Evolutionary conservation across 2,113 vertebrate species (phyloP).

Genomic region (Eolophus roseicapilla): DNA sequence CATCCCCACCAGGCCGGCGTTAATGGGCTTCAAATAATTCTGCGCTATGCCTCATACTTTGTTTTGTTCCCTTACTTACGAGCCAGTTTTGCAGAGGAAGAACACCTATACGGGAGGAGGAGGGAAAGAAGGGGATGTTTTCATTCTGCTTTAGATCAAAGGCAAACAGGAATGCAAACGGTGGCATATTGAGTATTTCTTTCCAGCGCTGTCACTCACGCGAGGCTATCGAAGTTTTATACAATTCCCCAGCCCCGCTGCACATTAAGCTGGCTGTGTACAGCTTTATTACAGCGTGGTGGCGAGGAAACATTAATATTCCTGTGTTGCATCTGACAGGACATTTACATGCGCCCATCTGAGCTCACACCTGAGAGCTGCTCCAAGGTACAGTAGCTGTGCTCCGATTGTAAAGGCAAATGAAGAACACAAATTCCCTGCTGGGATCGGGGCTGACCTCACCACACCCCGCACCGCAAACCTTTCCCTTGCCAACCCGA

Average conservation of each 20-base stretch:
- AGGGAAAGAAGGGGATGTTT: slow-evolving; percentile 49
- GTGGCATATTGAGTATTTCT: slow-evolving; percentile 62
- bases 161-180: slow-evolving; percentile 66
- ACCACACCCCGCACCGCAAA: slow-evolving; percentile 76
- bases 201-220: slow-evolving; percentile 74
- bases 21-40: slow-evolving; percentile 64
- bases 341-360: slow-evolving; percentile 85
- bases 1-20: slow-evolving; percentile 44
- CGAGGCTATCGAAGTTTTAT: slow-evolving; percentile 73
- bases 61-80: neutral
- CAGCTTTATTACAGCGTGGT: slow-evolving; percentile 79
- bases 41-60: neutral
- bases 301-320: slow-evolving; percentile 81
- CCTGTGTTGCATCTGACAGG: slow-evolving; percentile 78
- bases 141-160: slow-evolving; percentile 73
- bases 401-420: slow-evolving; percentile 84
- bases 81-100: slow-evolving; percentile 2
- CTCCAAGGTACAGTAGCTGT: slow-evolving; percentile 76
- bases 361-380: slow-evolving; percentile 82
- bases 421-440: slow-evolving; percentile 84
- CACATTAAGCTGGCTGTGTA: slow-evolving; percentile 78
- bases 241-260: slow-evolving; percentile 78
- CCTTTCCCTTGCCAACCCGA: slow-evolving; percentile 81
- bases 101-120: slow-evolving; percentile 12
- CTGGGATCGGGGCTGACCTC: slow-evolving; percentile 79